Percentiles rank a stretch among this genome's conserved stretches.
These are phyloP conservation scores for Solenopsis invicta DNA, from an alignment of 1,140 invertebrate genomes.

Conservation along the genomic window DNA sequence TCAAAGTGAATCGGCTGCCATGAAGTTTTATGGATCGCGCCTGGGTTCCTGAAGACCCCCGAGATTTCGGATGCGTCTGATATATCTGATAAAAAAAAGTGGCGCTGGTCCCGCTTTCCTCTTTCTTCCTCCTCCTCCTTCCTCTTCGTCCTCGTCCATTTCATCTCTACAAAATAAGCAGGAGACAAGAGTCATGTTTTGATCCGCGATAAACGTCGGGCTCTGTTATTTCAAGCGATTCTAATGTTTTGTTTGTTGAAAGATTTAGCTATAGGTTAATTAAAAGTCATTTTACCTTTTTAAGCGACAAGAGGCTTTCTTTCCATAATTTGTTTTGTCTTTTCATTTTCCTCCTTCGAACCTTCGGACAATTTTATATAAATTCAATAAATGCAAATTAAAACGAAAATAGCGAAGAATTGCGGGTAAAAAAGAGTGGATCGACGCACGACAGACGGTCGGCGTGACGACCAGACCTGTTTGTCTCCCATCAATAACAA, in stretches of 20 bases:
- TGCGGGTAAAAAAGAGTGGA: not conserved
- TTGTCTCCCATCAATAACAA: not conserved
- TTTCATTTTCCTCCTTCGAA: not conserved
- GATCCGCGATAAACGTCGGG: not conserved
- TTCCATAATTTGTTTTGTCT: too few species aligned
- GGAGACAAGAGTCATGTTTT: not conserved
- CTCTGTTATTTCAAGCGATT: not conserved
- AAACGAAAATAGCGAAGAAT: not conserved
- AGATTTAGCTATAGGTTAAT: not conserved
- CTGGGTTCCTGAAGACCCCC: not conserved
- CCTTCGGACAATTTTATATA: not conserved
- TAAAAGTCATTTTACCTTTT: not conserved
- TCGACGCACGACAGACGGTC: not conserved
- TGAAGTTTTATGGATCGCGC: not conserved
- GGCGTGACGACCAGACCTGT: not conserved
- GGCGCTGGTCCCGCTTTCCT: not conserved
- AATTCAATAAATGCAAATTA: not conserved
- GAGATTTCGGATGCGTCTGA: not conserved
- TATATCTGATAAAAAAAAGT: constrained; percentile 17
- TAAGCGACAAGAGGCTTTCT: too few species aligned
- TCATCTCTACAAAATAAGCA: not conserved
- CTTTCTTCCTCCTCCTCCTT: not conserved
- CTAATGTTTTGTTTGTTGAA: not conserved
- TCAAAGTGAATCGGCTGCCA: constrained; percentile 1
- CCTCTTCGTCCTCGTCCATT: not conserved